phyloP scores from a whole-genome alignment of 2,113 vertebrate genomes.

The Ascaphus truei region DNA sequence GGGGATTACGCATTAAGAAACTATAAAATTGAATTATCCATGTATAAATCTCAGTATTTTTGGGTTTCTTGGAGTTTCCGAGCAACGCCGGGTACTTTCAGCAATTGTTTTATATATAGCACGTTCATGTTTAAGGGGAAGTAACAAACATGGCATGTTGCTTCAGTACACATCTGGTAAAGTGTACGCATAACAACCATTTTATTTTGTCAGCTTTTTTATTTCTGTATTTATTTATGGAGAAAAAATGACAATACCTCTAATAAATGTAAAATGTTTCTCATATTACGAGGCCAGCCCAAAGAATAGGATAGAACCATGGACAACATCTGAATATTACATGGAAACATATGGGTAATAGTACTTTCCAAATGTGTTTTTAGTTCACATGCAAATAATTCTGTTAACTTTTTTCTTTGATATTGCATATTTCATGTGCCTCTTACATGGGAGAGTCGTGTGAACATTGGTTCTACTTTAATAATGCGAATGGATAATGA shows the following conservation, averaged over 20 bases:
- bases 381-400: conserved; percentile 14
- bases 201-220: conserved; percentile 16
- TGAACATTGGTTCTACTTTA: not conserved
- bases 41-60: too few relatives aligned
- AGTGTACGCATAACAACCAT: not conserved
- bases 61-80: too few relatives aligned
- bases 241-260: not conserved
- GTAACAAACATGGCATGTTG: not conserved
- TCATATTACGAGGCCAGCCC: not conserved
- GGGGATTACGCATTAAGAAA: too few relatives aligned
- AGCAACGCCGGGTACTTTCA: too few relatives aligned
- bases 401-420: not conserved
- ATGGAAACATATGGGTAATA: conserved; percentile 22
- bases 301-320: conserved; percentile 9
- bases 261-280: conserved; percentile 23
- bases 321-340: conserved; percentile 18
- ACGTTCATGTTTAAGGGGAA: too few relatives aligned
- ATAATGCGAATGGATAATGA: too few relatives aligned
- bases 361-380: conserved; percentile 23
- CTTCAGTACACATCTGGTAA: conserved; percentile 13
- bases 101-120: too few relatives aligned
- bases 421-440: not conserved
- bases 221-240: conserved; percentile 19
- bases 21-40: too few relatives aligned
- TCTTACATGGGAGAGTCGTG: not conserved